These are phyloP conservation scores for Cassiopea andromeda DNA, from an alignment of 30 jellyfish, hydroid and myxozoan genomes.

Conservation along the genomic window DNA sequence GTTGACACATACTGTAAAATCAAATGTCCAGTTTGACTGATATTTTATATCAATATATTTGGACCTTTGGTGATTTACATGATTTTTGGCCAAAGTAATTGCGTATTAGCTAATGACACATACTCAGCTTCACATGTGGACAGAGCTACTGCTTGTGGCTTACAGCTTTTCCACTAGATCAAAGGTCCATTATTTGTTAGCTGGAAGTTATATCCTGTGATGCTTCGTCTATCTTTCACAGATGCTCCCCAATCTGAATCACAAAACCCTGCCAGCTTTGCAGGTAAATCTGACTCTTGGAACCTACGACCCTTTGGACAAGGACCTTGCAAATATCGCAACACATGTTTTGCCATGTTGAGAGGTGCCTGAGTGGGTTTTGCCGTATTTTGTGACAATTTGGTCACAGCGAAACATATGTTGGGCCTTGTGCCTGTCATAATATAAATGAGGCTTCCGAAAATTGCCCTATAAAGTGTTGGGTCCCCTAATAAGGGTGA, in stretches of 20 bases:
- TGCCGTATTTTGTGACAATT: constrained; percentile 23
- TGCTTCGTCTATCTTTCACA: too few relatives aligned
- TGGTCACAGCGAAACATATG: constrained; percentile 12
- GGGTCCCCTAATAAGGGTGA: not conserved
- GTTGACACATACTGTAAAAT: too few relatives aligned
- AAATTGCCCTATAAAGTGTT: not conserved
- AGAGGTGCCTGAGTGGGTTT: constrained; percentile 2
- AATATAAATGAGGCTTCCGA: not conserved
- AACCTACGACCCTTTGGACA: not conserved
- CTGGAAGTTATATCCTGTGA: too few relatives aligned
- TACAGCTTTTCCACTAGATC: too few relatives aligned
- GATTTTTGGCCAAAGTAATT: too few relatives aligned
- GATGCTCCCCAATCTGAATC: not conserved
- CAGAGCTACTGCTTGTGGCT: too few relatives aligned
- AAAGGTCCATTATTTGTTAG: too few relatives aligned
- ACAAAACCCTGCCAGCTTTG: not conserved
- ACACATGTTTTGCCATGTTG: constrained; percentile 29
- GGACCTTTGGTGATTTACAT: too few relatives aligned
- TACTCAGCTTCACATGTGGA: too few relatives aligned
- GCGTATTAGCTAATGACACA: too few relatives aligned
- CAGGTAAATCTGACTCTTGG: not conserved
- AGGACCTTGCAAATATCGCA: constrained; percentile 8
- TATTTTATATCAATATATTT: too few relatives aligned
- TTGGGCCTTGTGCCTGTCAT: constrained; percentile 9
- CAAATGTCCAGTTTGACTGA: too few relatives aligned